Evolutionary conservation across 2,113 vertebrate species (phyloP).

Genomic region (Tichodroma muraria): DNA sequence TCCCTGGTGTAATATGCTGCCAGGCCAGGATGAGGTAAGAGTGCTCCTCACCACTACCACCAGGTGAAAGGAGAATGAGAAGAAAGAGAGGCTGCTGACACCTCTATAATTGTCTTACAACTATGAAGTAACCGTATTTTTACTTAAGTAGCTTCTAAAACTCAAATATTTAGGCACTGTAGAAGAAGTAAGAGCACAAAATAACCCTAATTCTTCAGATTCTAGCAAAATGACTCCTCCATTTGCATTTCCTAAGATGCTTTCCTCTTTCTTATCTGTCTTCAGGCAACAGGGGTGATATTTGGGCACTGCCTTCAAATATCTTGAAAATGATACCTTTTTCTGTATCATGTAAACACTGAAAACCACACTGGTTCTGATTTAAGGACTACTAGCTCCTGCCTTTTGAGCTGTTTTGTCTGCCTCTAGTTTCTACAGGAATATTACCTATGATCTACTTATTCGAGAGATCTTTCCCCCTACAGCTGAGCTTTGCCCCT

Average conservation of each 20-base stretch:
- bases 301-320: background rate
- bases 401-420: background rate
- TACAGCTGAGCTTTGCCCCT: background rate
- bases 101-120: background rate
- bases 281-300: background rate
- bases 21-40: background rate
- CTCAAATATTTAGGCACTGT: background rate
- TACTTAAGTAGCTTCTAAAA: background rate
- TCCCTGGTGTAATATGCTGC: background rate
- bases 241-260: background rate
- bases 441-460: background rate
- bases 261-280: background rate
- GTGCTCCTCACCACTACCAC: background rate
- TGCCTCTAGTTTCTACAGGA: background rate
- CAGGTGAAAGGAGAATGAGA: background rate
- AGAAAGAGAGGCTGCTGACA: background rate
- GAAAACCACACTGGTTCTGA: background rate
- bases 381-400: background rate
- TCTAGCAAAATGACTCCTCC: background rate
- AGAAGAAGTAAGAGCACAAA: background rate
- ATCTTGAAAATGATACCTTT: background rate
- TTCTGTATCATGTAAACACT: background rate
- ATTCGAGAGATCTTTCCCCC: background rate
- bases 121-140: background rate
- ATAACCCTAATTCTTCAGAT: background rate